Conservation (phyloP, 2,113 vertebrate genomes). For the Oncorhynchus keta region DNA sequence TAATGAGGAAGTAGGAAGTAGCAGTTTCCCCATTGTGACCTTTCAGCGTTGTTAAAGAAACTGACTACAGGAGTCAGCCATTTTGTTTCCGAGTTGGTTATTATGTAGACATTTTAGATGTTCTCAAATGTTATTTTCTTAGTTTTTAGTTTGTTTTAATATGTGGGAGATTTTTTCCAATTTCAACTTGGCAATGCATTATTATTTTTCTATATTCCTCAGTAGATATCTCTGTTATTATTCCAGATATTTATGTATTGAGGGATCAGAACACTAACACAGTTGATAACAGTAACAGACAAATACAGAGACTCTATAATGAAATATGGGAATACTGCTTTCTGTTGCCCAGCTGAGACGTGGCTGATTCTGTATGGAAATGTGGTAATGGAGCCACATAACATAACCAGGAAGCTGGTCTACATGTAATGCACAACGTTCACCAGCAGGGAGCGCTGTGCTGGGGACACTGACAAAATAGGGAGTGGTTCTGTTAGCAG, state of each 20-base stretch:
- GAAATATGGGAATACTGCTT: constrained; percentile 1
- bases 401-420: constrained; percentile 25
- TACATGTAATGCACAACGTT: constrained; percentile 23
- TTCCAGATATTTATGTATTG: constrained; percentile 48
- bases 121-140: background rate
- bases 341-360: constrained; percentile 1
- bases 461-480: background rate
- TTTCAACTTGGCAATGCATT: constrained; percentile 6
- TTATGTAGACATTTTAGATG: background rate
- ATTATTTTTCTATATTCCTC: constrained; percentile 29
- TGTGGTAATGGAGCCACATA: background rate
- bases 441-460: constrained; percentile 48
- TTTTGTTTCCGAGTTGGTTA: background rate
- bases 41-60: too few species aligned
- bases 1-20: constrained; percentile 5
- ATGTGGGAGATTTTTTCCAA: constrained; percentile 6
- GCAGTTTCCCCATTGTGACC: too few species aligned
- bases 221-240: constrained; percentile 22
- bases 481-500: too few species aligned
- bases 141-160: constrained; percentile 19
- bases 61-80: too few species aligned
- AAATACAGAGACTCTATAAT: constrained; percentile 10
- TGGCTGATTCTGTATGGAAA: constrained; percentile 12
- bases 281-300: constrained; percentile 3
- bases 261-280: constrained; percentile 57